These are phyloP conservation scores for Tichodroma muraria DNA, from an alignment of 2,113 vertebrate genomes.

Conservation along the genomic window DNA sequence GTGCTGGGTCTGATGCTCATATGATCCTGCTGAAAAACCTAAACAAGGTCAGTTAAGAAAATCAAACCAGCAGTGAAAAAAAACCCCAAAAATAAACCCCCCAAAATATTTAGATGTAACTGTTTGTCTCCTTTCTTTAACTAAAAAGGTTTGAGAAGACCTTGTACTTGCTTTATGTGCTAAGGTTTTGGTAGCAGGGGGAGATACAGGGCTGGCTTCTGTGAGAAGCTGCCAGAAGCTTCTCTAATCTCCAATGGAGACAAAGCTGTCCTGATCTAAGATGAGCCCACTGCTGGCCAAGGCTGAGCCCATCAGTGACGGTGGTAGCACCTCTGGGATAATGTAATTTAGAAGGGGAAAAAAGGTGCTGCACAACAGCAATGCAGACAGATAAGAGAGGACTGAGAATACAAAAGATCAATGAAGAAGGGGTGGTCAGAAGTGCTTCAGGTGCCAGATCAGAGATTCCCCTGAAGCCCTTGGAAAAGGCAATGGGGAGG, in stretches of 20 bases:
- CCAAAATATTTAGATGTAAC: background rate
- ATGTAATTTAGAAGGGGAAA: background rate
- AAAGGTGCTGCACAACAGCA: background rate
- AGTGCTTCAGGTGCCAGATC: rapidly evolving
- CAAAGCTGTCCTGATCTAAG: rapidly evolving
- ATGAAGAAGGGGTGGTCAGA: background rate
- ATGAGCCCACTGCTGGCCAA: background rate
- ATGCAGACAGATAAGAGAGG: background rate
- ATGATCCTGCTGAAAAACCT: background rate
- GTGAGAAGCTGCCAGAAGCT: background rate
- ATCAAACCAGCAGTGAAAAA: background rate
- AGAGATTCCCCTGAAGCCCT: background rate
- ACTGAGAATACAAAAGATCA: background rate
- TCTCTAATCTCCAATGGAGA: background rate
- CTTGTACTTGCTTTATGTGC: background rate
- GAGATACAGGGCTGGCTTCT: background rate
- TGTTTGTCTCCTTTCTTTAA: background rate
- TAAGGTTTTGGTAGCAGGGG: background rate
- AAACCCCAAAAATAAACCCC: too few species aligned
- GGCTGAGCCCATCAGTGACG: background rate
- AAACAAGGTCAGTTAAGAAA: background rate
- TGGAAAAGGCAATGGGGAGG: background rate
- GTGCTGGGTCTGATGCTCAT: background rate
- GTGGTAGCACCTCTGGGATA: background rate
- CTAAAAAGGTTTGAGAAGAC: background rate